A percentile compares a stretch with the other conserved stretches of the same genome.
Conservation (phyloP, 2,797 vertebrate genomes). For the Parauchenoglanis ngamensis region DNA sequence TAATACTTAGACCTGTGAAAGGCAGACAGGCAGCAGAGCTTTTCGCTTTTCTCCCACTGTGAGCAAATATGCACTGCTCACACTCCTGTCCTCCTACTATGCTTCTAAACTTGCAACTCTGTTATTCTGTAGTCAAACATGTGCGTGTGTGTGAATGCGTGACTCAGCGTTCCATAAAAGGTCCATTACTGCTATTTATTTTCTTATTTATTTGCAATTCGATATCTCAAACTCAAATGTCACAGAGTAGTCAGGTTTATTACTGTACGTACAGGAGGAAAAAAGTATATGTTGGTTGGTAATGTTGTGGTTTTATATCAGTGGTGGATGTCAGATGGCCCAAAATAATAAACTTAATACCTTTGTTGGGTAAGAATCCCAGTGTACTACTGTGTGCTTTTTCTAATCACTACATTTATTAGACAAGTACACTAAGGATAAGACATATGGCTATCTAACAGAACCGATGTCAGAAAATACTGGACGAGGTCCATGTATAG, state of each 20-base stretch:
- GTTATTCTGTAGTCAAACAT: conserved; percentile 5
- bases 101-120: conserved; percentile 9
- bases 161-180: conserved; percentile 14
- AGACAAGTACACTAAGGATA: neutral
- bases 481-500: neutral
- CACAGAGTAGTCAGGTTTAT: neutral
- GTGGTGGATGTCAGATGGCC: neutral
- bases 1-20: conserved; percentile 59
- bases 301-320: neutral
- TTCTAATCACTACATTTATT: neutral
- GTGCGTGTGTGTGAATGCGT: neutral
- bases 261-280: neutral
- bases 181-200: conserved; percentile 16
- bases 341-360: neutral
- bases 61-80: conserved; percentile 34
- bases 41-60: conserved; percentile 48
- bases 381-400: neutral
- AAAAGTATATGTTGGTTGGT: neutral
- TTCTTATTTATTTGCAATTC: conserved; percentile 8
- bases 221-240: conserved; percentile 1
- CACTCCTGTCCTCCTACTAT: conserved; percentile 20
- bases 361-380: conserved; percentile 3
- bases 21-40: conserved; percentile 42
- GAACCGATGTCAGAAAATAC: neutral
- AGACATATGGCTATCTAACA: neutral